Conservation (phyloP, 1,140 invertebrate genomes). For the Ericerus pela region DNA sequence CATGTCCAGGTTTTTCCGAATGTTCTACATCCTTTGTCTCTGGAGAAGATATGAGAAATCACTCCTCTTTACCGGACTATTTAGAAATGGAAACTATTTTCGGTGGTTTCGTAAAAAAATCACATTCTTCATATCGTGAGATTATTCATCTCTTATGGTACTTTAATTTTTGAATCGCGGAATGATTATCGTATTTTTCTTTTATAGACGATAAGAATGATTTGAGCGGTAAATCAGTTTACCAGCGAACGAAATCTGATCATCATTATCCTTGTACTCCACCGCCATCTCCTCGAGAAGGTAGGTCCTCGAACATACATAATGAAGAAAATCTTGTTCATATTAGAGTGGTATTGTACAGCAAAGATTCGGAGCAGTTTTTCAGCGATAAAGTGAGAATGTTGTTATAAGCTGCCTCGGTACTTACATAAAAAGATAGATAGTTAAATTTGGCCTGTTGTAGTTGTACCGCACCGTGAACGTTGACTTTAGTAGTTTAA, state of each 20-base stretch:
- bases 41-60: too few species aligned
- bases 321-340: constrained; percentile 40
- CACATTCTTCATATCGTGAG: background rate
- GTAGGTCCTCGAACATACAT: constrained; percentile 21
- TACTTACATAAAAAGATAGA: background rate
- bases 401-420: background rate
- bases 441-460: background rate
- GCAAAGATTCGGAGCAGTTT: constrained; percentile 35
- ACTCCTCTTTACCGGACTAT: constrained; percentile 42
- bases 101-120: constrained; percentile 22
- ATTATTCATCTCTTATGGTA: too few species aligned
- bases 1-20: constrained; percentile 44
- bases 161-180: too few species aligned
- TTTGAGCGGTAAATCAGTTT: background rate
- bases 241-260: background rate
- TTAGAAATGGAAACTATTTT: constrained; percentile 41
- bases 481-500: constrained; percentile 82
- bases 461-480: constrained; percentile 40
- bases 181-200: too few species aligned
- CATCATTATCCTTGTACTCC: constrained; percentile 45
- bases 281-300: constrained; percentile 45
- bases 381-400: constrained; percentile 16
- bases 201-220: background rate
- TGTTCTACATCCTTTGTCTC: constrained; percentile 17
- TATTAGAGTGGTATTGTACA: constrained; percentile 42